Evolutionary conservation across 1,140 invertebrate genomes (phyloP), one percentile per base, ranked within the genome.

Genomic region (Drosophila nigrodunni): DNA sequence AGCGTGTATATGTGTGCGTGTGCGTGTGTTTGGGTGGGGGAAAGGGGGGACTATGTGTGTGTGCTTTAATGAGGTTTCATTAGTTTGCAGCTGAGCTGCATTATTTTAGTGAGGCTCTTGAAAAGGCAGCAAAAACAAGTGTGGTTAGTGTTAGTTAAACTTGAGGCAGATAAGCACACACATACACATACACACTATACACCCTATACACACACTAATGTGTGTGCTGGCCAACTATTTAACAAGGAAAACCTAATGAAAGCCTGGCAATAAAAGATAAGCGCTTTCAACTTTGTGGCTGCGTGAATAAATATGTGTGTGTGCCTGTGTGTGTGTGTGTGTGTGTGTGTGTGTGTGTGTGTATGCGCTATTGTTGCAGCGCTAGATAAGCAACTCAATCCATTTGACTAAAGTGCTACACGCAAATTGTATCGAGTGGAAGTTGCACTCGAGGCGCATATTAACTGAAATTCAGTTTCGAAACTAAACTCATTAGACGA

Each of bases 401-500:
- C 83, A 80, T 87, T 88, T 80, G 70, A 77, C 54, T 82, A 74
- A 80, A 88, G 80, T 80, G 83, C 75, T 77, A 58, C 44, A 62
- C 65, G 74, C 75, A 82, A 86, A 79, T 87, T 86, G 82, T 87
- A 86, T 86, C 67, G 85, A 83, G 85, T 64, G 50, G 67, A 71
- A 62, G 34, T 49, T 37, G 50, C 44, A 64, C 65, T 70, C 66
- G 70, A 70, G 73, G 70, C 82, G 85, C 80, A 85, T 88, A 85
- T 88, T 88, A 88, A 88, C 85, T 81, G 77, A 88, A 89, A 75
- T 89, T 75, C 78, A 85, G 85, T 88, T 76, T 70, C 61, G 68
- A 78, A 88, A 88, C 85, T 85, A 88, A 88, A 88, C 80, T 89
- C 85, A 88, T 88, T 88, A 81, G 89, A 76, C 46, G 70, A 30